Evolutionary conservation across 1,140 invertebrate genomes (phyloP).

Genomic region (Drosophila neocordata): DNA sequence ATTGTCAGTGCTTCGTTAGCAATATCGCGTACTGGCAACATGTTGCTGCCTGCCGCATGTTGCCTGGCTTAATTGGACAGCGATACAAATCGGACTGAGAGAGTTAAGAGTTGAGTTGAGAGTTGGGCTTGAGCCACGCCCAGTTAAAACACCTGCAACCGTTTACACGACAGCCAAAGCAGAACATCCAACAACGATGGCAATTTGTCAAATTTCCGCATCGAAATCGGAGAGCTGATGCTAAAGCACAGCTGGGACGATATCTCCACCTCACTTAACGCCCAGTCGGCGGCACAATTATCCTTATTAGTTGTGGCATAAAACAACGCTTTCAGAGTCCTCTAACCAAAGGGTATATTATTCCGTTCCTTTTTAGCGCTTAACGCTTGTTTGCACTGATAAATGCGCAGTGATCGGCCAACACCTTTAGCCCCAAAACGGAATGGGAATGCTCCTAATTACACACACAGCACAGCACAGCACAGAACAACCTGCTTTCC

Average conservation of each 20-base stretch:
- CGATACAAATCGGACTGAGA: conserved; percentile 66
- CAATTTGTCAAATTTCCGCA: conserved; percentile 74
- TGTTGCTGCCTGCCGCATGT: conserved; percentile 69
- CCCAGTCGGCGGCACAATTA: conserved; percentile 67
- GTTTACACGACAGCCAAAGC: conserved; percentile 70
- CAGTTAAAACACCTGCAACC: conserved; percentile 75
- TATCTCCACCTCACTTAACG: conserved; percentile 59
- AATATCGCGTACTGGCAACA: conserved; percentile 68
- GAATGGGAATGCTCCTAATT: conserved; percentile 53
- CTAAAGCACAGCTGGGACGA: conserved; percentile 25
- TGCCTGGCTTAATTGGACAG: conserved; percentile 75
- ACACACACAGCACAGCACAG: conserved; percentile 38
- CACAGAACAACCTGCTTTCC: conserved; percentile 45
- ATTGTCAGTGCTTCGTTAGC: conserved; percentile 79
- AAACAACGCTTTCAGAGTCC: conserved; percentile 35
- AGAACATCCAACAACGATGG: conserved; percentile 49
- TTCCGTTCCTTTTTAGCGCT: conserved; percentile 27
- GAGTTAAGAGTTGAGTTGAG: conserved; percentile 23
- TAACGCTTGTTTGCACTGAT: conserved; percentile 79
- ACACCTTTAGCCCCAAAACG: conserved; percentile 9
- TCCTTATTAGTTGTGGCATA: conserved; percentile 72
- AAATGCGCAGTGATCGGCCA: conserved; percentile 56
- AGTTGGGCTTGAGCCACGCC: conserved; percentile 49
- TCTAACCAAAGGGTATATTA: neutral
- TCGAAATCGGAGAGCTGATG: conserved; percentile 50